Evolutionary conservation across 1,140 invertebrate species (phyloP).

Genomic region (Panulirus ornatus): DNA sequence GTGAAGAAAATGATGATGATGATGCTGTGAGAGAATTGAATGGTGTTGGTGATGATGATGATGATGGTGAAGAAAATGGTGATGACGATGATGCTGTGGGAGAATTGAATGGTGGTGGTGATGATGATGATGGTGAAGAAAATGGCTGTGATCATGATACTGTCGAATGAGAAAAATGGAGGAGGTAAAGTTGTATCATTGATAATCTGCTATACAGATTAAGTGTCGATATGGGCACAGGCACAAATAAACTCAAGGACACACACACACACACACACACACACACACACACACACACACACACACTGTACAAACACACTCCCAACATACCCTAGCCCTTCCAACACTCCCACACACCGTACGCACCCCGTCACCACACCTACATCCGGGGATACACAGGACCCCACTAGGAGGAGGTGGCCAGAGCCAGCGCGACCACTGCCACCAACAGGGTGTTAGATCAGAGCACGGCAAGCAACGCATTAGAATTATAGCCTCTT

Average conservation of each 20-base stretch:
- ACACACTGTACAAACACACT: no score
- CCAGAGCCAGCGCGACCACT: no score
- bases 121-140: background rate
- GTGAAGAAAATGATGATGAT: background rate
- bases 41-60: background rate
- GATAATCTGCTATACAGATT: background rate
- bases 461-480: slow-evolving; percentile 64
- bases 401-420: no score
- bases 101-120: background rate
- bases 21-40: background rate
- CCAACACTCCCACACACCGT: no score
- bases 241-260: no score
- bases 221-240: background rate
- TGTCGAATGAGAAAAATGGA: background rate
- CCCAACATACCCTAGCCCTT: no score
- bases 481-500: slow-evolving; percentile 70
- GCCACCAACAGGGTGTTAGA: no score
- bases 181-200: background rate
- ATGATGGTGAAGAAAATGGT: slow-evolving; percentile 5
- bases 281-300: no score
- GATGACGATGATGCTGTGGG: background rate
- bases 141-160: background rate
- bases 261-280: no score
- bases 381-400: no score
- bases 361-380: no score